A percentile compares a stretch with the other conserved stretches of the same genome.
Conservation (phyloP, 2,888 invertebrate genomes). For the Biston stratarius region DNA sequence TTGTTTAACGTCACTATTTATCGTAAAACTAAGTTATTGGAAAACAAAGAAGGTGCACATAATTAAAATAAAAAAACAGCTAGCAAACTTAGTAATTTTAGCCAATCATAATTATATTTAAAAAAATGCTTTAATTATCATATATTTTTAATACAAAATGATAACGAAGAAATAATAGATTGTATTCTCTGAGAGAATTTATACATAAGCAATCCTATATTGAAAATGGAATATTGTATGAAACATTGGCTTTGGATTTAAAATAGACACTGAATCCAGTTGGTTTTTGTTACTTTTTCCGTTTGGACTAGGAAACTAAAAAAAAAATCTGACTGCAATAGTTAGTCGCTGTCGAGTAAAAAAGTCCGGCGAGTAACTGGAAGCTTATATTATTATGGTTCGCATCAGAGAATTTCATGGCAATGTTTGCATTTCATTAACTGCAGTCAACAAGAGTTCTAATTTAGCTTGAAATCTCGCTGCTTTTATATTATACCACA, state of each 20-base stretch:
- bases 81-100: too few relatives aligned
- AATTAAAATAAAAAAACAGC: too few relatives aligned
- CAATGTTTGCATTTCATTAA: conserved; percentile 79
- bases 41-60: too few relatives aligned
- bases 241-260: background rate
- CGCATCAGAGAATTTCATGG: conserved; percentile 67
- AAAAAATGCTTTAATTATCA: too few relatives aligned
- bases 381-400: conserved; percentile 45
- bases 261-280: background rate
- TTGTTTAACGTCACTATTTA: too few relatives aligned
- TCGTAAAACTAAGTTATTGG: too few relatives aligned
- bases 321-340: conserved; percentile 2
- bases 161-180: too few relatives aligned
- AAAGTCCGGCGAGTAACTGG: conserved; percentile 5
- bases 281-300: conserved; percentile 2
- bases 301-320: conserved; percentile 4
- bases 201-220: too few relatives aligned
- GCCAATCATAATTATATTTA: too few relatives aligned
- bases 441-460: conserved; percentile 73
- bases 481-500: conserved; percentile 46
- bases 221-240: too few relatives aligned
- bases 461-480: conserved; percentile 57
- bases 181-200: too few relatives aligned
- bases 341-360: background rate
- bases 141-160: too few relatives aligned